Evolutionary conservation across 2,888 invertebrate genomes (phyloP), one percentile per base, ranked within the genome.

Genomic region (Ochropleura plecta): DNA sequence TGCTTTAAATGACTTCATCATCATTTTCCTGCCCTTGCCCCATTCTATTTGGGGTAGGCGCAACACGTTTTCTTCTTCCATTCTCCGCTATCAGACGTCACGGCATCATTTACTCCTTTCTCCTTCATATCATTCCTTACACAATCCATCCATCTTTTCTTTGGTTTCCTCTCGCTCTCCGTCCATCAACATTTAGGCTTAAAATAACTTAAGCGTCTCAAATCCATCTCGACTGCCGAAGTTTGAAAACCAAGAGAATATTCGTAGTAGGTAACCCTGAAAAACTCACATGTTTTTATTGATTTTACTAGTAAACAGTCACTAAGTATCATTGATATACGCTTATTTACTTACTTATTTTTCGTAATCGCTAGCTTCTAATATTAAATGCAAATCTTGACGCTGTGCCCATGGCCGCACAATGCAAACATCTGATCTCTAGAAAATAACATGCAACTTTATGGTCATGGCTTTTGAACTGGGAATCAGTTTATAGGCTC

Each of bases 401-500:
- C 65, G 79, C 73, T 6, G 16, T 8, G 67, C 44, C 63, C 69
- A 83, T 79, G 69, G 81, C 79, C 73, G 18, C 40, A 70, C 44
- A 18, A 5, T 18, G 18, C n/a, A 63, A 73, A 73, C 62, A 73
- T 12, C 30, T 30, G 30, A 30, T 30, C 10, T 53, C 14, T 30
- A 48, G 14, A 44, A 57, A 63, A 12, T 62, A 48, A n/a, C 18
- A 71, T 42, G 30, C n/a, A n/a, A 14, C 42, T 65, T 57, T 65
- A 73, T 59, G 62, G 18, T 62, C 5, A 9, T 69, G 66, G 66
- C 69, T 48, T 69, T 66, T 81, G 73, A 83, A 78, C 79, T 70
- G 2, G n/a, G 48, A 51, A 72, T 67, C 48, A 51, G n/a, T 65
- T 44, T 44, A 20, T 20, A 20, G 14, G 49, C 3, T 49, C 16